Evolutionary conservation across 2,888 invertebrate species (phyloP).

Genomic region (Uloborus plumipes): DNA sequence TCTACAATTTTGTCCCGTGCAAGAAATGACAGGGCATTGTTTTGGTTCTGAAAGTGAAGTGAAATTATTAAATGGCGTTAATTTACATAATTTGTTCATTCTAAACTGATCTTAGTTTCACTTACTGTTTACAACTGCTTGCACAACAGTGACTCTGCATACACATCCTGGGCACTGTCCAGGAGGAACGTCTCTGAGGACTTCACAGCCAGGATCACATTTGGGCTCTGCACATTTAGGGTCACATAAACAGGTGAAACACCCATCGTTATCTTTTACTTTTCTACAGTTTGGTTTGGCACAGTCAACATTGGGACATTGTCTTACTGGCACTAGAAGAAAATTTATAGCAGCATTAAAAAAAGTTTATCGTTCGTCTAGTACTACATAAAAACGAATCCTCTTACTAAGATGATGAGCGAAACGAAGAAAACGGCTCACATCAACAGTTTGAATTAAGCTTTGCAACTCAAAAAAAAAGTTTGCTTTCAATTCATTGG

Average conservation of each 20-base stretch:
- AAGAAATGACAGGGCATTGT: conserved; percentile 20
- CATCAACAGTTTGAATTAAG: too few species aligned
- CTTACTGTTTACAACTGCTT: conserved; percentile 54
- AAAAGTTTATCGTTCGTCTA: background rate
- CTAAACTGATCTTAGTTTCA: background rate
- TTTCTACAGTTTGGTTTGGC: conserved; percentile 40
- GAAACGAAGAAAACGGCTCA: background rate
- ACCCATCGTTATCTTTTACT: conserved; percentile 41
- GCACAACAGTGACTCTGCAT: conserved; percentile 56
- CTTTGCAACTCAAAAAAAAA: too few species aligned
- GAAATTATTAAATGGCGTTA: too few species aligned
- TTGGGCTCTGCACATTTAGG: conserved; percentile 52
- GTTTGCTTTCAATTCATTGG: too few species aligned
- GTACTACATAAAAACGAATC: background rate
- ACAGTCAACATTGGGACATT: conserved; percentile 41
- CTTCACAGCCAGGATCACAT: conserved; percentile 57
- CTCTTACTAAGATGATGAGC: background rate
- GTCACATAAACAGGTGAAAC: conserved; percentile 55
- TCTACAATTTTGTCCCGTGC: conserved; percentile 28
- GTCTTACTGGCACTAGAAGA: background rate
- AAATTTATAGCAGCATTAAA: too few species aligned
- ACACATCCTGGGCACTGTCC: conserved; percentile 61
- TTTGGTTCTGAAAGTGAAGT: background rate
- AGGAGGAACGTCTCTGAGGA: conserved; percentile 52
- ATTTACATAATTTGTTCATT: too few species aligned